Percentiles rank a stretch among this genome's conserved stretches.
phyloP scores from a whole-genome alignment of 1,140 invertebrate species.

The Anastrepha ludens region DNA sequence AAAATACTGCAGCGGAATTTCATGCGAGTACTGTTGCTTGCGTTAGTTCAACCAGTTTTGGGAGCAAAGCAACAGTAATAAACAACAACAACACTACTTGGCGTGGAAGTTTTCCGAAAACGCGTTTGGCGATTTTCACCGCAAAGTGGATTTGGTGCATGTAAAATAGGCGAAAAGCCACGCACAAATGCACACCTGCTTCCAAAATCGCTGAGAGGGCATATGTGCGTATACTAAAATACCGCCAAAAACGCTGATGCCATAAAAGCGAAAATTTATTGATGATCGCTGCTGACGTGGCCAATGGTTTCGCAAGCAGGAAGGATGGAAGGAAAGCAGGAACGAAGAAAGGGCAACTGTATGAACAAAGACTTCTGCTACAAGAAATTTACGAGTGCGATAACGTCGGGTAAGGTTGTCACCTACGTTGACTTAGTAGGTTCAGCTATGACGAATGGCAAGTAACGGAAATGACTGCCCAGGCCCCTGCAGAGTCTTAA shows the following conservation, averaged over 20 bases:
- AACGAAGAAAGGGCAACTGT: neutral
- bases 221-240: neutral
- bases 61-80: neutral
- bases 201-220: neutral
- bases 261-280: constrained; percentile 26
- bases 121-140: neutral
- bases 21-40: neutral
- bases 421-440: neutral
- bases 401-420: neutral
- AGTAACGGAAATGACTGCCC: neutral
- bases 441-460: no score
- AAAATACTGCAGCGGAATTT: neutral
- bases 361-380: neutral
- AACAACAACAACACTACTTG: neutral
- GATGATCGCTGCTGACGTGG: neutral
- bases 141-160: constrained; percentile 28
- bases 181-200: neutral
- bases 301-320: neutral
- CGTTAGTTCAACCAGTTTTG: neutral
- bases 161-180: neutral
- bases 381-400: neutral
- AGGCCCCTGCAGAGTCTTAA: neutral
- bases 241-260: constrained; percentile 13
- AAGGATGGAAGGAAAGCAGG: neutral
- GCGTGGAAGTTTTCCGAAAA: neutral